Evolutionary conservation across 30 jellyfish, hydroid and myxozoan genomes (phyloP).

Genomic region (Aurelia sp.): DNA sequence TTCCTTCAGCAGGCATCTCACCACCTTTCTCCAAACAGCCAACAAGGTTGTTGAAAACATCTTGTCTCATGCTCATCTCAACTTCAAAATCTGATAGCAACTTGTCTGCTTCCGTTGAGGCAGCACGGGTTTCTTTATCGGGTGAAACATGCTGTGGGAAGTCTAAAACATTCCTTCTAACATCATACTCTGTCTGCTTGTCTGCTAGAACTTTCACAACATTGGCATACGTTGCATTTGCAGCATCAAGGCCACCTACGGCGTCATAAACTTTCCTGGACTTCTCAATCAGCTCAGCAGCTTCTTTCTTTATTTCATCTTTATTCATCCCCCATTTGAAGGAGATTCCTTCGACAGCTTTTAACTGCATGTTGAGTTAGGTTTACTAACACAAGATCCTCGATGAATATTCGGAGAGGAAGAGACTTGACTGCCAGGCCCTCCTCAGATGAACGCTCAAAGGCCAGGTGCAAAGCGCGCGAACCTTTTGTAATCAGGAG

Average conservation of each 20-base stretch:
- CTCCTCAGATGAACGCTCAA: not conserved
- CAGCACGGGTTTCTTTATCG: conserved; percentile 79
- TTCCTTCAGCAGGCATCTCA: conserved; percentile 78
- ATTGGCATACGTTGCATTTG: conserved; percentile 62
- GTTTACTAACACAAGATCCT: not conserved
- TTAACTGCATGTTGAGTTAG: conserved; percentile 12
- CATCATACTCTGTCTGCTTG: conserved; percentile 54
- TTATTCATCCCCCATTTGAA: conserved; percentile 52
- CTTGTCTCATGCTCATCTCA: conserved; percentile 96
- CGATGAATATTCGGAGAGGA: too few relatives aligned
- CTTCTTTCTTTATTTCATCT: conserved; percentile 47
- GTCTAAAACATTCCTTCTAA: conserved; percentile 78
- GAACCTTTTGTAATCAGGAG: not conserved
- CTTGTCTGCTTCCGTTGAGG: conserved; percentile 90
- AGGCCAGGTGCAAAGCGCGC: conserved; percentile 16
- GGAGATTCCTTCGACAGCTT: conserved; percentile 52
- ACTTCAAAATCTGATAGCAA: conserved; percentile 88
- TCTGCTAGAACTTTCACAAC: conserved; percentile 74
- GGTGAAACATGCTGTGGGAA: conserved; percentile 91
- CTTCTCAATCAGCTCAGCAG: conserved; percentile 58
- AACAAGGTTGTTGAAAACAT: conserved; percentile 79
- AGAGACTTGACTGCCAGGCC: not conserved
- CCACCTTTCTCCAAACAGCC: conserved; percentile 72
- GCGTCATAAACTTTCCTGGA: conserved; percentile 70
- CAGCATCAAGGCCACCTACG: conserved; percentile 59